Evolutionary conservation across 2,797 vertebrate genomes (phyloP).

Genomic region (Lagodon rhomboides): DNA sequence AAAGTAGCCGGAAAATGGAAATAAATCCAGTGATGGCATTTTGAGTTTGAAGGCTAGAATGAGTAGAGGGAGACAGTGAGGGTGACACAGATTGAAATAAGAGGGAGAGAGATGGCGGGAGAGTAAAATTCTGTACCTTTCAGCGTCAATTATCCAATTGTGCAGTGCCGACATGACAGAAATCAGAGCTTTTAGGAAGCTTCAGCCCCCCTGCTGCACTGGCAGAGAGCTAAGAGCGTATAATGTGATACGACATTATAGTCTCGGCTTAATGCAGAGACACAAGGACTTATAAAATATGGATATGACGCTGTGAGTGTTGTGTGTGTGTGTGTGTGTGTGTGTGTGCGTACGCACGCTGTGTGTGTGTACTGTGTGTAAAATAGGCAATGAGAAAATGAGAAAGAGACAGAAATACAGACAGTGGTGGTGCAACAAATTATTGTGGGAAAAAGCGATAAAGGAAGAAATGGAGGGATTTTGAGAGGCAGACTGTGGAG

Average conservation of each 20-base stretch:
- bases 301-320: conserved; percentile 57
- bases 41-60: conserved; percentile 51
- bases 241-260: conserved; percentile 84
- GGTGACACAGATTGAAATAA: conserved; percentile 50
- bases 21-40: conserved; percentile 50
- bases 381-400: conserved; percentile 39
- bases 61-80: conserved; percentile 26
- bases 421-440: conserved; percentile 39
- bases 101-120: conserved; percentile 55
- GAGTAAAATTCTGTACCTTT: conserved; percentile 81
- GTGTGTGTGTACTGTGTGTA: conserved; percentile 27
- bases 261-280: conserved; percentile 80
- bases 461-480: conserved; percentile 14
- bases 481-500: conserved; percentile 1
- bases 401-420: conserved; percentile 33
- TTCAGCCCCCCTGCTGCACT: conserved; percentile 51
- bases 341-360: conserved; percentile 7
- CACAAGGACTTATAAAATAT: conserved; percentile 83
- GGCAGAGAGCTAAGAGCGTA: conserved; percentile 69
- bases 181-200: conserved; percentile 83
- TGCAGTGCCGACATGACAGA: conserved; percentile 79
- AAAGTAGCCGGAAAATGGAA: conserved; percentile 29
- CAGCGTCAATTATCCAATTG: conserved; percentile 84
- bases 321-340: conserved; percentile 40
- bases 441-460: conserved; percentile 36